Evolutionary conservation across 2,113 vertebrate species (phyloP), one percentile per base, ranked within the genome.

Genomic region (Meles meles): DNA sequence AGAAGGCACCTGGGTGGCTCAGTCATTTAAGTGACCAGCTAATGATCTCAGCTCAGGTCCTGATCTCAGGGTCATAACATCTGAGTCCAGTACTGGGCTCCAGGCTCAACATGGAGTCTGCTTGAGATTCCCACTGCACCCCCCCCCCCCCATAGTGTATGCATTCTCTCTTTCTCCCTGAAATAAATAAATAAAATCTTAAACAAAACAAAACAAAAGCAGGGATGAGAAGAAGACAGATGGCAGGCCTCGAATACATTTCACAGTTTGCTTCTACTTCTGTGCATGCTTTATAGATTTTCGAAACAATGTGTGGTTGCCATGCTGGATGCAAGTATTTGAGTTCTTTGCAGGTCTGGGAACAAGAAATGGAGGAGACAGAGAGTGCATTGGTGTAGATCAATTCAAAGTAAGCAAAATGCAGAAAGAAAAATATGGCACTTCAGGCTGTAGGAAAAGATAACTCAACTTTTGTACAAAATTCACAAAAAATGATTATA

Each of bases 401-500:
- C 23, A 86, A 39, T 49, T 87, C n/a, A 96, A 92, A 72, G n/a
- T 12, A 92, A 90, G n/a, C 76, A 17, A 79, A 74, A 61, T 55
- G 39, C 67, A 59, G 63, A 85, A 93, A 72, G 29, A 7, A 72
- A 77, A 94, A 79, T 57, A 31, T 47, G n/a, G 39, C 7, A 61
- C 86, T 92, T 88, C 31, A 20, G 76, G 14, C 21, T 71, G 7
- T 47, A 95, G 34, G 7, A n/a, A 95, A 71, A 89, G 37, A 39
- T 25, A 83, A n/a, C 12, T 31, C 44, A 95, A 89, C 91, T 49
- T 63, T 55, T 96, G 20, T 88, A 10, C 44, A 91, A 95, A 95
- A 12, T 1, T 92, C 7, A 52, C 5, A n/a, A 85, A 95, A 77
- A 67, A 37, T 44, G 3, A 76, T 82, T 71, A 34, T 14, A 55